Evolutionary conservation across 2,113 vertebrate genomes (phyloP), one percentile per base, ranked within the genome.

Genomic region (Oreotragus oreotragus): DNA sequence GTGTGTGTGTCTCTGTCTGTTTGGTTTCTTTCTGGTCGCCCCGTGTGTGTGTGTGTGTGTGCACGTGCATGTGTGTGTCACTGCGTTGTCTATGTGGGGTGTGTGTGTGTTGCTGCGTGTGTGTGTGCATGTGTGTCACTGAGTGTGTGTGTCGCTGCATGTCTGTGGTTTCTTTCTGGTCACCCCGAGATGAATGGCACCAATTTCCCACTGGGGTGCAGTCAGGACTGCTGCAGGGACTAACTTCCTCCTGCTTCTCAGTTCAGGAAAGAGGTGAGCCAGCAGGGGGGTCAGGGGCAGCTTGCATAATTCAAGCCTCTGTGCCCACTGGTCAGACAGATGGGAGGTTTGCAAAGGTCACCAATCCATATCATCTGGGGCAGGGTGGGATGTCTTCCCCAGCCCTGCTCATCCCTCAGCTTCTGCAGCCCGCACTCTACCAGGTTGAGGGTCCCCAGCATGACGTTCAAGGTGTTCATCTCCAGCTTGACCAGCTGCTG

Each of bases 381-480:
- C 39, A 64, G 77, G 33, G 1, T 17, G 47, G 77, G 25, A 5
- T 12, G 23, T 64, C 84, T 43, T 16, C 45, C 10, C 79, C 19
- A n/a, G 3, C 30, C 36, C 81, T 53, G 11, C n/a, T 6, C 47
- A 16, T 2, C 30, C 77, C 62, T 16, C 8, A 23, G 17, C 66
- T 45, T 14, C 3, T 33, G 62, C 49, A 91, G 60, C 30, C 88
- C 11, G 28, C 14, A 91, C 25, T 36, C 98, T 97, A 99, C 99
- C 99, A 99, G 97, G 98, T 99, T 99, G 1, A 99, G 99, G 5
- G 99, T 99, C 66, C 99, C 99, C 98, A 99, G 99, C 99, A 99
- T 99, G 98, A 99, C 99, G 14, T 99, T 99, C 96, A 99, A 97
- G 0, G 99, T 99, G 99, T 99, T 99, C 99, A 99, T 99, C 98